Conservation (phyloP, 2,888 invertebrate species). For the Macroteleia sp. region DNA sequence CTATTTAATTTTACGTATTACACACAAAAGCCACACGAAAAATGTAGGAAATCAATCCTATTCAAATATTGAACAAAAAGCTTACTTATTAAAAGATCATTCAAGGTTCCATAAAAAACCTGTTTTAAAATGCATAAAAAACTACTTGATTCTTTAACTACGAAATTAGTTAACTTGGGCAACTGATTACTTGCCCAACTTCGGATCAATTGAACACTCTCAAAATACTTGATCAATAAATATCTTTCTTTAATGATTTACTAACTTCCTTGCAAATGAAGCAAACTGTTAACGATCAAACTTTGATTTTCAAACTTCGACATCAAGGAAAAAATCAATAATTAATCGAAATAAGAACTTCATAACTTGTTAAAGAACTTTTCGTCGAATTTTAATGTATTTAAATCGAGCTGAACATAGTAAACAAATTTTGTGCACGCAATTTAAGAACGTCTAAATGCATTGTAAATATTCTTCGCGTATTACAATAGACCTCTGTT, state of each 20-base stretch:
- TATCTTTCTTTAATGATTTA: slow-evolving; percentile 51
- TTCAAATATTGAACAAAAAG: not conserved
- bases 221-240: slow-evolving; percentile 52
- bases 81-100: slow-evolving; percentile 11
- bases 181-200: slow-evolving; percentile 49
- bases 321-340: slow-evolving; percentile 7
- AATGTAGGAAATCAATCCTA: no score
- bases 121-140: slow-evolving; percentile 18
- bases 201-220: slow-evolving; percentile 41
- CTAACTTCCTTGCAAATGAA: slow-evolving; percentile 47
- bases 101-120: not conserved
- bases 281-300: slow-evolving; percentile 51
- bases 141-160: slow-evolving; percentile 37
- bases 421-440: not conserved
- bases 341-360: slow-evolving; percentile 29
- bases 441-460: slow-evolving; percentile 6
- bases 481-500: slow-evolving; percentile 56
- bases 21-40: no score
- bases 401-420: slow-evolving; percentile 3
- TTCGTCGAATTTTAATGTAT: slow-evolving; percentile 4
- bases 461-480: slow-evolving; percentile 37
- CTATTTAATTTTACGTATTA: no score
- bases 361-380: slow-evolving; percentile 14
- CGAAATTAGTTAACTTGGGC: slow-evolving; percentile 41
- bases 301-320: slow-evolving; percentile 37